phyloP scores from a whole-genome alignment of 2,113 vertebrate species.

The Andinoacara biseriatus region DNA sequence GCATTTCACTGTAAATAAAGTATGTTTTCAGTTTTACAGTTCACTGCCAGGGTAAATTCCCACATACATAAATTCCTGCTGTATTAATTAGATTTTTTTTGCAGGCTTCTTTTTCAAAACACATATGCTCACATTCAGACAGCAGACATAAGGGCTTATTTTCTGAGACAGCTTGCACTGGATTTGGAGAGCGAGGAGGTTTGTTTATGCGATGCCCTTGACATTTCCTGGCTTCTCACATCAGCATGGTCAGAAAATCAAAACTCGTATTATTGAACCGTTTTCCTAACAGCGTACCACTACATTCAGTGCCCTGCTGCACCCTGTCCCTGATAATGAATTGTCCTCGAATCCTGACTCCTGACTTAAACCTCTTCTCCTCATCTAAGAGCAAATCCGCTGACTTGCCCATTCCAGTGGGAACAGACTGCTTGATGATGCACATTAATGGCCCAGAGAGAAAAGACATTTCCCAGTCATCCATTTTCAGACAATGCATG shows the following conservation, averaged over 20 bases:
- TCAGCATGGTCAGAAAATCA: constrained; percentile 48
- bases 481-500: background rate
- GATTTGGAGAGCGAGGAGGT: constrained; percentile 44
- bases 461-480: constrained; percentile 19
- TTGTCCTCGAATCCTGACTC: constrained; percentile 58
- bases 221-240: constrained; percentile 55
- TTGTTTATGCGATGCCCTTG: constrained; percentile 65
- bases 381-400: constrained; percentile 48
- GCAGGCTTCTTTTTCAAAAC: background rate
- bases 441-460: constrained; percentile 56
- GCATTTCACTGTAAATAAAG: no score
- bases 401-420: constrained; percentile 52
- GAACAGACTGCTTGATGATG: constrained; percentile 63
- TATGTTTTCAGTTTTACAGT: background rate
- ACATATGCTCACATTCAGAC: constrained; percentile 17
- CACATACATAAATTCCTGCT: background rate
- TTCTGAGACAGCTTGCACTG: constrained; percentile 45
- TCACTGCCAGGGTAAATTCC: background rate
- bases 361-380: constrained; percentile 27
- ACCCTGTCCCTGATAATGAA: constrained; percentile 51
- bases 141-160: constrained; percentile 36
- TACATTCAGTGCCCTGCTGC: constrained; percentile 16
- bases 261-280: constrained; percentile 54
- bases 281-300: constrained; percentile 17
- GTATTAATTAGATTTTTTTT: background rate